A percentile compares a stretch with the other conserved stretches of the same genome.
These are phyloP conservation scores for Drosophila nr. perissopoda DNA, from an alignment of 2,888 invertebrate species.

Conservation along the genomic window DNA sequence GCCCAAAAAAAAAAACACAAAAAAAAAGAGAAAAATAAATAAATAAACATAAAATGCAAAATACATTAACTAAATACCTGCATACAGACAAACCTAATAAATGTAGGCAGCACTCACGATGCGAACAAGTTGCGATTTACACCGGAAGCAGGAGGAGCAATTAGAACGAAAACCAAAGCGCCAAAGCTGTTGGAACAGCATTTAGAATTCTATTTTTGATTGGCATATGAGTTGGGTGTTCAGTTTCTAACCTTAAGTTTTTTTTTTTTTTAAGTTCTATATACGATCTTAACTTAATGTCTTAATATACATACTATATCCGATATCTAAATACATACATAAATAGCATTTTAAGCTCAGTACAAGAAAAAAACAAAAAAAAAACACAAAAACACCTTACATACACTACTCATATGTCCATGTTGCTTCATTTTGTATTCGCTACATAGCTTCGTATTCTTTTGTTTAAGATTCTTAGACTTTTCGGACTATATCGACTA, in stretches of 20 bases:
- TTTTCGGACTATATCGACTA: conserved; percentile 14
- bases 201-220: conserved; percentile 29
- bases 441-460: conserved; percentile 42
- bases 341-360: conserved; percentile 61
- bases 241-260: conserved; percentile 12
- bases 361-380: conserved; percentile 33
- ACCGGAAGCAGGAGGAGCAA: conserved; percentile 1
- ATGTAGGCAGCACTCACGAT: conserved; percentile 6
- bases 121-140: conserved; percentile 29
- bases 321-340: conserved; percentile 53
- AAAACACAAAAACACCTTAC: conserved; percentile 1
- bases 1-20: conserved; percentile 1
- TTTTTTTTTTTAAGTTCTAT: conserved; percentile 30
- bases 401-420: conserved; percentile 33
- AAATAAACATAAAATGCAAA: conserved; percentile 5
- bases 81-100: conserved; percentile 18
- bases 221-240: conserved; percentile 54
- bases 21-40: background rate
- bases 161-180: conserved; percentile 54
- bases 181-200: conserved; percentile 52
- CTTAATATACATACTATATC: conserved; percentile 49
- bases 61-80: conserved; percentile 19
- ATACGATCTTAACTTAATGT: conserved; percentile 53
- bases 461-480: background rate
- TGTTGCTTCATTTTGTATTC: conserved; percentile 57